These are phyloP conservation scores for Marmota flaviventris DNA, from an alignment of 2,113 vertebrate species.

Conservation along the genomic window DNA sequence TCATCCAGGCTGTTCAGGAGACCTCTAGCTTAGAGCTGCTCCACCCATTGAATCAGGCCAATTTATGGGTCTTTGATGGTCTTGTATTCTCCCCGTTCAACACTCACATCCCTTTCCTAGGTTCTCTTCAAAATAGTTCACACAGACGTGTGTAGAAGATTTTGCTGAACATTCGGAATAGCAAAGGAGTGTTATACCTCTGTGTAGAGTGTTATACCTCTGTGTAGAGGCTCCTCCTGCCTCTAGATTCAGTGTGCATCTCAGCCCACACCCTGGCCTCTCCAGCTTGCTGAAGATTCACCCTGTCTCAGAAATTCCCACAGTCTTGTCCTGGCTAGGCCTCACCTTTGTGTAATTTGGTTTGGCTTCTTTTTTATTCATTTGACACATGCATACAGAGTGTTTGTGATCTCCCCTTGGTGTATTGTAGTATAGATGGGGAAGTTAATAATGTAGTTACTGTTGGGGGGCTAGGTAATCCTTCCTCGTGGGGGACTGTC, in stretches of 20 bases:
- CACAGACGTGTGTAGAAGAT: neutral
- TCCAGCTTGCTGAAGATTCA: neutral
- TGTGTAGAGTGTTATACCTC: neutral
- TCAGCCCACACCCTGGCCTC: neutral
- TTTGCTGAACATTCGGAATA: neutral
- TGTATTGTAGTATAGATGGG: neutral
- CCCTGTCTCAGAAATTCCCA: neutral
- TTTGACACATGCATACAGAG: neutral
- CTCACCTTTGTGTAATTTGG: neutral
- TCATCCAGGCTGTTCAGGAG: neutral
- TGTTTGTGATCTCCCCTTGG: neutral
- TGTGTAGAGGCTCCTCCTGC: too few relatives aligned
- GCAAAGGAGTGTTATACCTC: neutral
- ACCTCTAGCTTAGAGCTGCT: neutral
- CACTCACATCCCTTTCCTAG: neutral
- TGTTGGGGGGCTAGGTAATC: neutral
- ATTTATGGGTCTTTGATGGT: neutral
- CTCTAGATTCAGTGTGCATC: neutral
- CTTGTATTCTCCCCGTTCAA: neutral
- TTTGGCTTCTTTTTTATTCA: neutral
- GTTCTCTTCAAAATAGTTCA: neutral
- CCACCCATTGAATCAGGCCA: neutral
- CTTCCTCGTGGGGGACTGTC: neutral
- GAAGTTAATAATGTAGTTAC: slow-evolving; percentile 10
- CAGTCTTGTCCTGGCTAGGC: neutral